phyloP scores from a whole-genome alignment of 2,888 invertebrate genomes.

The Drosophila testacea region DNA sequence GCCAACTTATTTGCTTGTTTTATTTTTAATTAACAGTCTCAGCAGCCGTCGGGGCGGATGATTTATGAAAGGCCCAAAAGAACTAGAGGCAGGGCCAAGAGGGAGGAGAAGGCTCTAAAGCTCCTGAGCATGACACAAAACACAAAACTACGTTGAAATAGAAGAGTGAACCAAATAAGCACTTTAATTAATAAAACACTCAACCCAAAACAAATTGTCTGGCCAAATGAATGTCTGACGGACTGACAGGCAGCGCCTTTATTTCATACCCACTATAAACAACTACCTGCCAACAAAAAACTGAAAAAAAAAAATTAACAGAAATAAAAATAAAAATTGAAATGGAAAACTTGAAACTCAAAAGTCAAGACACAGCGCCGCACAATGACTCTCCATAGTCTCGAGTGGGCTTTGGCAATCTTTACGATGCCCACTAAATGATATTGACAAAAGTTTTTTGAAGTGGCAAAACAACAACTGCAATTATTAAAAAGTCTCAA shows the following conservation, averaged over 20 bases:
- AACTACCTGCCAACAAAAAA: constrained; percentile 38
- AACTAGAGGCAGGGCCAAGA: not conserved
- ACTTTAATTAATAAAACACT: constrained; percentile 81
- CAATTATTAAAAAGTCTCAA: constrained; percentile 51
- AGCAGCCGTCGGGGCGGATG: constrained; percentile 56
- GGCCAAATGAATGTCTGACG: constrained; percentile 45
- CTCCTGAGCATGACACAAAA: constrained; percentile 24
- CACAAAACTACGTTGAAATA: constrained; percentile 37
- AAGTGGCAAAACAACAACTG: constrained; percentile 61
- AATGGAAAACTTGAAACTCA: constrained; percentile 48
- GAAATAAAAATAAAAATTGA: constrained; percentile 18
- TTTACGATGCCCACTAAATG: constrained; percentile 80
- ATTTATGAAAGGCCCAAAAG: constrained; percentile 64
- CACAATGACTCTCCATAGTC: constrained; percentile 74
- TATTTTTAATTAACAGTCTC: constrained; percentile 73
- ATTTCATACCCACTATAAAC: constrained; percentile 15
- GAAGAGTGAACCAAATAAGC: constrained; percentile 47
- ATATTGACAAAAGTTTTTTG: constrained; percentile 77
- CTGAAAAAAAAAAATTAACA: not conserved
- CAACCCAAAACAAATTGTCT: constrained; percentile 74
- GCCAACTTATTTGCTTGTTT: constrained; percentile 72
- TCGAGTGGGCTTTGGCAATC: constrained; percentile 79
- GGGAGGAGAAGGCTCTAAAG: not conserved
- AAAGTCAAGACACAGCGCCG: constrained; percentile 48
- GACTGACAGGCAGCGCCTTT: constrained; percentile 43